These are phyloP conservation scores for Periparus ater DNA, from an alignment of 2,797 vertebrate species.

Conservation along the genomic window DNA sequence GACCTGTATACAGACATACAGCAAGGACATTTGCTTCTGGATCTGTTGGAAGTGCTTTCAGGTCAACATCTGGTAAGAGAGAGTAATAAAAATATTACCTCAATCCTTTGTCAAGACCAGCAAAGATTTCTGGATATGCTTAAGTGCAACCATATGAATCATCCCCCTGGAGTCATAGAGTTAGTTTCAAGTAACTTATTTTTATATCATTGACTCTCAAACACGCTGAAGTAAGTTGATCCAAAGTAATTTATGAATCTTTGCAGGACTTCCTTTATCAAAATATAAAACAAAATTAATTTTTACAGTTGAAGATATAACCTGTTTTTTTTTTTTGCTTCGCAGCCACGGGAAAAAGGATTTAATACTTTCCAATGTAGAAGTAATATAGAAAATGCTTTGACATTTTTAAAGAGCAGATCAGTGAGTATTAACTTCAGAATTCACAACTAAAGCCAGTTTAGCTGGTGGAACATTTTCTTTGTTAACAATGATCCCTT, in stretches of 20 bases:
- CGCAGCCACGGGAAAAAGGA: slow-evolving; percentile 88
- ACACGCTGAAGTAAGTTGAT: background rate
- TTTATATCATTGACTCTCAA: background rate
- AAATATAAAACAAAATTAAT: background rate
- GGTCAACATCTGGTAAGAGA: slow-evolving; percentile 87
- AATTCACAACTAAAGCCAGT: background rate
- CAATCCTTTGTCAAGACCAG: background rate
- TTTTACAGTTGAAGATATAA: background rate
- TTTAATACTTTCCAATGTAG: slow-evolving; percentile 88
- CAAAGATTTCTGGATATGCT: slow-evolving; percentile 1
- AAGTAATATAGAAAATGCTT: slow-evolving; percentile 91
- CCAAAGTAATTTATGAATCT: background rate
- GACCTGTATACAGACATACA: slow-evolving; percentile 90
- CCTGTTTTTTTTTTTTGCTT: slow-evolving; percentile 31
- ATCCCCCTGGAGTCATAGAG: background rate
- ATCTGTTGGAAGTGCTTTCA: slow-evolving; percentile 95
- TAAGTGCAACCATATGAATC: background rate
- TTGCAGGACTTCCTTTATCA: background rate
- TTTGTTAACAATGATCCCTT: slow-evolving; percentile 49
- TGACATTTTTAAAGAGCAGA: slow-evolving; percentile 87
- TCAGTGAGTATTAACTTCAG: slow-evolving; percentile 81
- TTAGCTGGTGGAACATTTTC: slow-evolving; percentile 17
- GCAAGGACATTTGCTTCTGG: slow-evolving; percentile 88
- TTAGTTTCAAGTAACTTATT: background rate
- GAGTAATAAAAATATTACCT: slow-evolving; percentile 8